phyloP scores from a whole-genome alignment of 2,797 vertebrate species.

The Natrix natrix region DNA sequence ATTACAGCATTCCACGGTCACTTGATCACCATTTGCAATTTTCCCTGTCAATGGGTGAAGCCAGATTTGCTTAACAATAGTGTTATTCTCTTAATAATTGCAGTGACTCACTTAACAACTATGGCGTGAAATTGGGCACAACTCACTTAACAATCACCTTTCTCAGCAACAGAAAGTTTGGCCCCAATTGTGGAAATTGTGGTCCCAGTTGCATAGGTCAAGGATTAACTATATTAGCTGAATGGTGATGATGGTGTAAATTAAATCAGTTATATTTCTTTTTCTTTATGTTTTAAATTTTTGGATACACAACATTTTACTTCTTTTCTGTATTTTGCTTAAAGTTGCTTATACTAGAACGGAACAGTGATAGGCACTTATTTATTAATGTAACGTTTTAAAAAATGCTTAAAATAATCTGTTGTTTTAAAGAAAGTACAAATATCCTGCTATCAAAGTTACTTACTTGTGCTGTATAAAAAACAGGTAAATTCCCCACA shows the following conservation, averaged over 20 bases:
- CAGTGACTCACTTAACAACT: no score
- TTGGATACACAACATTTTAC: neutral
- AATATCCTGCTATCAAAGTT: neutral
- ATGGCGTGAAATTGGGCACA: no score
- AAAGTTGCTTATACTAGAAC: neutral
- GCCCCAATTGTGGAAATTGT: no score
- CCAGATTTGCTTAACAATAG: neutral
- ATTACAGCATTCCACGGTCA: neutral
- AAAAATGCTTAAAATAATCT: neutral
- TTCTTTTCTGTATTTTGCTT: neutral
- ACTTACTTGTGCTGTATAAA: slow-evolving; percentile 81
- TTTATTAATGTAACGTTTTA: neutral
- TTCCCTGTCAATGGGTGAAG: neutral
- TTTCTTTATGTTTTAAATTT: neutral
- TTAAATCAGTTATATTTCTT: neutral
- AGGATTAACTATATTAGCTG: neutral
- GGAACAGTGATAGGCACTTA: neutral
- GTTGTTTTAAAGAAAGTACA: neutral
- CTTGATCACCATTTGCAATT: neutral
- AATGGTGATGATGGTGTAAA: neutral
- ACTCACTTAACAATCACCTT: no score
- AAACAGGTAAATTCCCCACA: slow-evolving; percentile 88
- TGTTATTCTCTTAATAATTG: neutral
- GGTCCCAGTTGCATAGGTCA: no score
- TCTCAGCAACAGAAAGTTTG: no score